Evolutionary conservation across 2,113 vertebrate species (phyloP), one percentile per base, ranked within the genome.

Genomic region (Phaethornis superciliosus): DNA sequence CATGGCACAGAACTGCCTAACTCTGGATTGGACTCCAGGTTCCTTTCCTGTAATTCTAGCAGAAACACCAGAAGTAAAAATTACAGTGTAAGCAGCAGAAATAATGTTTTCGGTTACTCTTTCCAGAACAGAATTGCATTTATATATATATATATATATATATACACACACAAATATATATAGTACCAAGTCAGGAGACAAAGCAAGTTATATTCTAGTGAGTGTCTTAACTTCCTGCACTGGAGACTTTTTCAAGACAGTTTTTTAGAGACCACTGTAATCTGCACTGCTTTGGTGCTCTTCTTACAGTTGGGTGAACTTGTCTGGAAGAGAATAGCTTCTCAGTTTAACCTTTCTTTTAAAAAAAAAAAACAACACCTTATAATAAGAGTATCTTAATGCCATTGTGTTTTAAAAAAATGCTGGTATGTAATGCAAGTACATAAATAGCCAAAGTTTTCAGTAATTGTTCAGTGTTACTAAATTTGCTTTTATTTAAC

Each of bases 381-480:
- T 92, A 59, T 87, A 64, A 75, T 94, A 90, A 80, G 42, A 84
- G 63, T 94, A 91, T 94, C 79, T 95, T 88, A 88, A 93, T 81
- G 75, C 95, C 96, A 92, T 94, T 81, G 89, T 97, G 75, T 93
- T 94, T 93, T 59, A 81, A 85, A 64, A 51, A 82, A 69, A 88
- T 65, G 78, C 92, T 96, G 93, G 80, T 88, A 60, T 96, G 82
- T 95, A 93, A 95, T 91, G 67, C 79, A 96, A 92, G 89, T 93
- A 75, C 76, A 81, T 88, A 93, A 88, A 93, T 95, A 90, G 93
- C 96, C 97, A 96, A 91, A 96, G 94, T 95, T 94, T 84, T 91
- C 80, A 79, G 85, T 91, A 95, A 88, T 72, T 96, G 92, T 92
- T 96, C 90, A 95, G 91, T 92, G 89, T 97, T 95, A 87, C 51